Base-by-base conservation (phyloP, 1,140 invertebrate species). In the Dufourea novaeangliae region DNA sequence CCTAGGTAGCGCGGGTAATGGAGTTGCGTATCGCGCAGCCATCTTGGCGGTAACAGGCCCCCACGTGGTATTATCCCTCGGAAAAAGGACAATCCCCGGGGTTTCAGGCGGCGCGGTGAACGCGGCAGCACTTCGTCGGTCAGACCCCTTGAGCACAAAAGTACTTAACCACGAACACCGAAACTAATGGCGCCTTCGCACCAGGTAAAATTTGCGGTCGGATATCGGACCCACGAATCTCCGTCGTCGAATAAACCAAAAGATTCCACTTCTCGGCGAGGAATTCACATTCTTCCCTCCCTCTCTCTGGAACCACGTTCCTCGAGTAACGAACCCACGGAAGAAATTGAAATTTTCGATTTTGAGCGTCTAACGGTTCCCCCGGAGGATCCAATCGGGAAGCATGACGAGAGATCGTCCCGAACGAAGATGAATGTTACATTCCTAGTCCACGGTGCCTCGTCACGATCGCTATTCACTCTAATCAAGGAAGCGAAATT, bases 21-120 rank as follows among this genome's bases (percentile, higher is more conserved):
- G 83, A 84, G 81, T 64, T 67, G 76, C 68, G 72, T 85, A 82
- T 86, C 79, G 52, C 64, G 46, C 73, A 22, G 79, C 78, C 77
- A 86, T 86, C 83, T 85, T 85, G 72, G 82, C 70, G 84, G 72
- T 85, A 82, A 80, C 84, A 41, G 76, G 52, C 79, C n/a, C n/a
- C n/a, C 70, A 74, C 70, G 46, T 32, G 54, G 79, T 76, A 84
- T 85, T 86, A 82, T 85, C 80, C 82, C 34, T 72, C 29, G 54
- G 67, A 69, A 81, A n/a, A 80, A 82, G 79, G 71, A 67, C 83
- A 82, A 69, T 82, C 68, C 67, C 37, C 50, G 54, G 32, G n/a
- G 50, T 64, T 79, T 56, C 34, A 54, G 44, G 34, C 25, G 11
- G 2, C 17, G 27, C 27, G 27, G 37, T 34, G 62, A 64, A 66